Percentiles rank a stretch among this genome's conserved stretches.
phyloP scores from a whole-genome alignment of 2,888 invertebrate species.

The Agriopis aurantiaria region DNA sequence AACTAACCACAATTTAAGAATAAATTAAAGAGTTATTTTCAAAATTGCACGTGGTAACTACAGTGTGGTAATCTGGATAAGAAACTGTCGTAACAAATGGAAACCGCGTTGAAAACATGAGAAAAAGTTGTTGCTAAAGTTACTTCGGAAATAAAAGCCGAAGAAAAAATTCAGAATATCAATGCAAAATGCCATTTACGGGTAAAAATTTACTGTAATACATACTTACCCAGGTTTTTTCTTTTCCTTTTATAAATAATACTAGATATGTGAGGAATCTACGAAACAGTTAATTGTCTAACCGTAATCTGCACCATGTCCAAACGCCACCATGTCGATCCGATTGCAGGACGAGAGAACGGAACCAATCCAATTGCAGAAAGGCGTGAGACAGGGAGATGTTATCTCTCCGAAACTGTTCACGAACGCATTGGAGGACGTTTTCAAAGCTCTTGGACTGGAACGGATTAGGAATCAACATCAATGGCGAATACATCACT shows the following conservation, averaged over 20 bases:
- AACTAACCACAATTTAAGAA: conserved; percentile 69
- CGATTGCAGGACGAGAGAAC: too few species aligned
- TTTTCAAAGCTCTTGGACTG: too few species aligned
- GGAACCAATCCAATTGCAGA: too few species aligned
- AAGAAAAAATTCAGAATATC: not conserved
- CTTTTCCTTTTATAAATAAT: not conserved
- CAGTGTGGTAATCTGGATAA: conserved; percentile 1
- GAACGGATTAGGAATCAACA: too few species aligned
- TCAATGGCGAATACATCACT: too few species aligned
- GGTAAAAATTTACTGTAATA: too few species aligned
- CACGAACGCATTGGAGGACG: too few species aligned
- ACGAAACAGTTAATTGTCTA: not conserved
- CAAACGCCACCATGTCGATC: too few species aligned
- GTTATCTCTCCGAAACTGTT: too few species aligned
- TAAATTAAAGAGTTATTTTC: conserved; percentile 54
- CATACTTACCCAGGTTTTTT: not conserved
- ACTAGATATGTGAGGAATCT: not conserved
- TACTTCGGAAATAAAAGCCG: conserved; percentile 13
- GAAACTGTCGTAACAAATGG: conserved; percentile 12
- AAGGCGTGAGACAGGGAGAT: too few species aligned
- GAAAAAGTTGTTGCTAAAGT: conserved; percentile 6
- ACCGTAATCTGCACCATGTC: not conserved
- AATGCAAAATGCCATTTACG: too few species aligned
- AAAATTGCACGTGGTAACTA: conserved; percentile 45
- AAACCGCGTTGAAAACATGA: not conserved